phyloP scores from a whole-genome alignment of 2,113 vertebrate genomes.

The Ageneiosus marmoratus region DNA sequence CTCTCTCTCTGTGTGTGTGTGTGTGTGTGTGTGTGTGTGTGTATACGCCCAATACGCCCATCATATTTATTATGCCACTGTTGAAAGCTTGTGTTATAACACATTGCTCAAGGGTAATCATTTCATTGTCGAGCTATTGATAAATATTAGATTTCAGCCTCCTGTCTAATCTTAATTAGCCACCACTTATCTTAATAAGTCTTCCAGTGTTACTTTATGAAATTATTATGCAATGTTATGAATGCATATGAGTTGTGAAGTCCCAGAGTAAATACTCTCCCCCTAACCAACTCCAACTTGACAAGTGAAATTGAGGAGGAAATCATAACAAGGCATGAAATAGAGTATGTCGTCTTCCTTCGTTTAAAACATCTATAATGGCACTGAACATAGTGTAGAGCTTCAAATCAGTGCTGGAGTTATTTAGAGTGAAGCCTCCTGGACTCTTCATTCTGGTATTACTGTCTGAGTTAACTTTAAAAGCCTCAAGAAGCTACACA shows the following conservation, averaged over 20 bases:
- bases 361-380: not conserved
- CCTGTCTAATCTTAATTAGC: not conserved
- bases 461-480: conserved; percentile 39
- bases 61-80: not conserved
- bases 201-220: not conserved
- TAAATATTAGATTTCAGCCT: not conserved
- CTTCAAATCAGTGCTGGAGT: not conserved
- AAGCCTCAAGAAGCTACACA: conserved; percentile 35
- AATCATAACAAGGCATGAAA: not conserved
- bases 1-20: too few species aligned
- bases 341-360: not conserved
- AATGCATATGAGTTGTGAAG: not conserved
- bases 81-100: not conserved
- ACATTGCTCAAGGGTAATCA: not conserved
- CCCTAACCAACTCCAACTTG: not conserved
- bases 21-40: not conserved
- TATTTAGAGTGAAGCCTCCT: not conserved
- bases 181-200: not conserved
- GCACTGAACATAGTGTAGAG: not conserved
- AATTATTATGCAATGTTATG: not conserved
- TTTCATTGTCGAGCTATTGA: not conserved
- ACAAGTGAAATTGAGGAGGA: not conserved
- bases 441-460: conserved; percentile 1
- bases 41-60: not conserved
- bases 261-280: not conserved